Conservation (phyloP, 2,797 vertebrate genomes). For the Anisognathus igniventris region DNA sequence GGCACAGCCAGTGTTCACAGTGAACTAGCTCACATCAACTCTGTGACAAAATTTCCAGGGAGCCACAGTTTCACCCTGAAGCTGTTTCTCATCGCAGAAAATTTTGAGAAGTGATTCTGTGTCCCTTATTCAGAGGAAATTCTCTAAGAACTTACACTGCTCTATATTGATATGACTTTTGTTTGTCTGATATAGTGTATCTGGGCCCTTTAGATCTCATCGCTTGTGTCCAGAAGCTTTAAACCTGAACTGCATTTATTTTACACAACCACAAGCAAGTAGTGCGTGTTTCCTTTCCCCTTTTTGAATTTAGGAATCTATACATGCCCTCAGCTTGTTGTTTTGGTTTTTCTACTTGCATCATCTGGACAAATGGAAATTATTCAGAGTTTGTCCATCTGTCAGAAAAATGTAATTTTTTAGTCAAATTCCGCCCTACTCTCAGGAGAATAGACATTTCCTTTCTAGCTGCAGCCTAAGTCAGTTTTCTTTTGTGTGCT, state of each 20-base stretch:
- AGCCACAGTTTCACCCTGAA: neutral
- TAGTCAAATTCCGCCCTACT: neutral
- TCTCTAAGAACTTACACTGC: neutral
- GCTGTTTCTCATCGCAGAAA: neutral
- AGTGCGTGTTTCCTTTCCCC: neutral
- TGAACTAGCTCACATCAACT: neutral
- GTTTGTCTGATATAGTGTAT: neutral
- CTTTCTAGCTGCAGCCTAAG: neutral
- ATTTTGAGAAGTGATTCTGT: neutral
- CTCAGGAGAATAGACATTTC: neutral
- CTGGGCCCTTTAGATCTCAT: neutral
- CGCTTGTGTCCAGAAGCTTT: neutral
- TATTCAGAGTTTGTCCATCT: neutral
- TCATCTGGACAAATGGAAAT: neutral
- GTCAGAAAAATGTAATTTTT: neutral
- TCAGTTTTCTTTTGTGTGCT: constrained; percentile 8
- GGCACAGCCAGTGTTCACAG: neutral
- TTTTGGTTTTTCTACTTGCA: neutral
- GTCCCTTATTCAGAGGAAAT: neutral
- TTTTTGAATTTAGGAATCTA: neutral
- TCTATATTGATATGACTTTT: neutral
- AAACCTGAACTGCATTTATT: neutral
- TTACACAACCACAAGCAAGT: neutral
- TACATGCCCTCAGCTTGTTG: neutral
- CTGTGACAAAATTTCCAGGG: neutral